Conservation (phyloP, 2,113 vertebrate genomes). For the Gnathonemus longibarbis region DNA sequence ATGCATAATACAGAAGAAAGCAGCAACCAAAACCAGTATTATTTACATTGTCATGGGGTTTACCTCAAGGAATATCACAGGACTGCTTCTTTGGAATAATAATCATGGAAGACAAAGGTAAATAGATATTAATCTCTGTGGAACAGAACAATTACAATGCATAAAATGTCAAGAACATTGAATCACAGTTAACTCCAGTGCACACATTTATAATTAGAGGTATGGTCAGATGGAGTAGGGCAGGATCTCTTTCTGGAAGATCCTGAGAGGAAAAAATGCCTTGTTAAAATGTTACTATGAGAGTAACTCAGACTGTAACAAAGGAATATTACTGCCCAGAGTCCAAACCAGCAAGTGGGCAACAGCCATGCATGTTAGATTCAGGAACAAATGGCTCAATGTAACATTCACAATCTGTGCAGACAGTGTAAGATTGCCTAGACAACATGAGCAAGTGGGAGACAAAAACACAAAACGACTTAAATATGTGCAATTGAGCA, state of each 20-base stretch:
- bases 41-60: neutral
- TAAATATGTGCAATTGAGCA: neutral
- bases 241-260: neutral
- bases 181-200: neutral
- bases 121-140: neutral
- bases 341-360: neutral
- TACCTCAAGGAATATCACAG: neutral
- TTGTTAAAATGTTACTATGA: neutral
- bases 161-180: neutral
- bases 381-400: neutral
- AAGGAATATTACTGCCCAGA: neutral
- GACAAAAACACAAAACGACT: neutral
- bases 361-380: neutral
- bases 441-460: neutral
- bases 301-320: neutral
- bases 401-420: neutral
- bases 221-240: neutral
- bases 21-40: neutral
- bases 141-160: neutral
- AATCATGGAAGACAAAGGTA: neutral
- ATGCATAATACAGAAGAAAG: neutral
- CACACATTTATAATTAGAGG: neutral
- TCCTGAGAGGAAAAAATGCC: neutral
- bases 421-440: neutral
- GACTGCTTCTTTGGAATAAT: neutral